Evolutionary conservation across 2,113 vertebrate species (phyloP), one percentile per base, ranked within the genome.

Genomic region (Vidua chalybeata): DNA sequence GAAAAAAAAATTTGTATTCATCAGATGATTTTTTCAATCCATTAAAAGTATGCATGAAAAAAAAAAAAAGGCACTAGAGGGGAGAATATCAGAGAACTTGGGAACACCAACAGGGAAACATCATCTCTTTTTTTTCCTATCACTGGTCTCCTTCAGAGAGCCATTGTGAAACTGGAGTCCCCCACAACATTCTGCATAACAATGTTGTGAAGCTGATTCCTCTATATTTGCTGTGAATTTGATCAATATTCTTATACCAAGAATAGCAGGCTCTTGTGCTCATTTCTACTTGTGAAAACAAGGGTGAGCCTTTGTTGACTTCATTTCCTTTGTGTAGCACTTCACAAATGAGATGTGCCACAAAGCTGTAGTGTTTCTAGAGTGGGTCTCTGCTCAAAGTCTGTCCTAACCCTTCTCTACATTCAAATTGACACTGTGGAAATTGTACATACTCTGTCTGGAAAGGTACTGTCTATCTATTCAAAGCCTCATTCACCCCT

Each of bases 371-470:
- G 20, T 30, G 27, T 64, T 77, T 83, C 43, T 46, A 61, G n/a
- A 68, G 45, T 6, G 21, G 35, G 4, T 16, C 15, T 62, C 35
- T 84, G 27, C 64, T 35, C 51, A 67, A 12, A 46, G 2, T 13
- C 18, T 73, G 5, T 27, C 7, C 14, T 54, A 54, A 68, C 10
- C 8, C 16, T 49, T 21, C 8, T n/a, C 20, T 48, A 12, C 10
- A 7, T 67, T 71, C 59, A 74, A 39, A 86, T 8, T n/a, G 43
- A 18, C 9, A 6, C 41, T 19, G 35, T 78, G 49, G 14, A 56
- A 75, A 68, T 49, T 1, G 6, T 46, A 16, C 0, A 1, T 43
- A 13, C 8, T n/a, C 37, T 63, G 5, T 67, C 26, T 41, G 30
- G 22, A 80, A 52, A 49, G 9, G 5, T 61, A 8, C 2, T 84